Evolutionary conservation across 2,888 invertebrate species (phyloP), one percentile per base, ranked within the genome.

Genomic region (Lepidonotus clava): DNA sequence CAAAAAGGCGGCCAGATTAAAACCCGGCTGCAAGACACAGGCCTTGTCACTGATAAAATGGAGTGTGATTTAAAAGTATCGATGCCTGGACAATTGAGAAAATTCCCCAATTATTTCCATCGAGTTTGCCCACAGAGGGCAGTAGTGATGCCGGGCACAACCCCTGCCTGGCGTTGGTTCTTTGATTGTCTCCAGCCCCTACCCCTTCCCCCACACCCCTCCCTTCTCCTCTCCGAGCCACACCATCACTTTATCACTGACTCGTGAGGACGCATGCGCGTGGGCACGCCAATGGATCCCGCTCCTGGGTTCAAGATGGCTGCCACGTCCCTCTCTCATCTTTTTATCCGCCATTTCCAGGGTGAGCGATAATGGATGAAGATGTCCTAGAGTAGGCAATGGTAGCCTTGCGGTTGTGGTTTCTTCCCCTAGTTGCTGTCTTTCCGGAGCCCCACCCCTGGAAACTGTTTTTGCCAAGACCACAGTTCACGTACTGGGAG

Each of bases 181-280:
- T n/a, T n/a, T n/a, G n/a, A n/a, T n/a, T n/a, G n/a, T n/a, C n/a
- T n/a, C n/a, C n/a, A n/a, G n/a, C n/a, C n/a, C n/a, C n/a, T n/a
- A n/a, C n/a, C n/a, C n/a, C n/a, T n/a, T n/a, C n/a, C n/a, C n/a
- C n/a, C n/a, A n/a, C n/a, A n/a, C n/a, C n/a, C n/a, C n/a, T n/a
- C n/a, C n/a, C n/a, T n/a, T n/a, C n/a, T n/a, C n/a, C n/a, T n/a
- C n/a, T n/a, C n/a, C n/a, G n/a, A n/a, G n/a, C n/a, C n/a, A n/a
- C n/a, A n/a, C n/a, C n/a, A n/a, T n/a, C n/a, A n/a, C n/a, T n/a
- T n/a, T n/a, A n/a, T n/a, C n/a, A n/a, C n/a, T n/a, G n/a, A 18
- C 11, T n/a, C 71, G 61, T 61, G 61, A 61, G 61, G 61, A 61
- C 61, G 61, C 61, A 61, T 61, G 61, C 61, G 61, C 61, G 61